phyloP scores from a whole-genome alignment of 2,888 invertebrate genomes.

The Clostera curtula region DNA sequence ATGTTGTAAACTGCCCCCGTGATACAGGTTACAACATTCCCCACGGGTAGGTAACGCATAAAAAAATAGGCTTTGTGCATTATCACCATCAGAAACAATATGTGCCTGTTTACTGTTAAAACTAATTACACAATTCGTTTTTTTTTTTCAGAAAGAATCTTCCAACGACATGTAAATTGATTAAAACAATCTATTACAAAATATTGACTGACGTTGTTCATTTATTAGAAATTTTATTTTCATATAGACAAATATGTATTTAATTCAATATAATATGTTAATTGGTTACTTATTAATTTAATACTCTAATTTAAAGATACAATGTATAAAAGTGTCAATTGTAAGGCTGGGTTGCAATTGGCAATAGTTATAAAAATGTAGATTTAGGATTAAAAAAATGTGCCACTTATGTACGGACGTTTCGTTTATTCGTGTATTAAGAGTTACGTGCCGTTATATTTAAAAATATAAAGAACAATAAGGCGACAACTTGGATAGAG shows the following conservation, averaged over 20 bases:
- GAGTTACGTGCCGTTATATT: no score
- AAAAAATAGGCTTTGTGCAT: no score
- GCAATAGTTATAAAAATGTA: conserved; percentile 45
- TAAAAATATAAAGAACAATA: no score
- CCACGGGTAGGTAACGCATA: no score
- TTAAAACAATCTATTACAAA: conserved; percentile 20
- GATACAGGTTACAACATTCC: no score
- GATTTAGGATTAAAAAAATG: conserved; percentile 44
- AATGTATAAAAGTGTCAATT: conserved; percentile 43
- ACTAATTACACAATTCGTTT: conserved; percentile 3
- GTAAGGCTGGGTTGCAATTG: conserved; percentile 71
- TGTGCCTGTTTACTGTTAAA: no score
- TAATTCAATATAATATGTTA: conserved; percentile 13
- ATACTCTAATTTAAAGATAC: conserved; percentile 37
- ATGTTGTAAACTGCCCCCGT: no score
- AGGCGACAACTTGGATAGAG: no score
- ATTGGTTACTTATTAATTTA: conserved; percentile 29
- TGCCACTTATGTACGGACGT: conserved; percentile 44
- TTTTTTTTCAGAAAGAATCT: conserved; percentile 50
- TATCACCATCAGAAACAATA: no score
- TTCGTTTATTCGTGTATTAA: no score
- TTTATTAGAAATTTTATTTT: conserved; percentile 17
- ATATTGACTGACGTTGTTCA: conserved; percentile 48
- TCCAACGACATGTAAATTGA: conserved; percentile 43
- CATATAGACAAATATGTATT: conserved; percentile 7